These are phyloP conservation scores for Spilosoma lubricipeda DNA, from an alignment of 2,888 invertebrate species.

Conservation along the genomic window DNA sequence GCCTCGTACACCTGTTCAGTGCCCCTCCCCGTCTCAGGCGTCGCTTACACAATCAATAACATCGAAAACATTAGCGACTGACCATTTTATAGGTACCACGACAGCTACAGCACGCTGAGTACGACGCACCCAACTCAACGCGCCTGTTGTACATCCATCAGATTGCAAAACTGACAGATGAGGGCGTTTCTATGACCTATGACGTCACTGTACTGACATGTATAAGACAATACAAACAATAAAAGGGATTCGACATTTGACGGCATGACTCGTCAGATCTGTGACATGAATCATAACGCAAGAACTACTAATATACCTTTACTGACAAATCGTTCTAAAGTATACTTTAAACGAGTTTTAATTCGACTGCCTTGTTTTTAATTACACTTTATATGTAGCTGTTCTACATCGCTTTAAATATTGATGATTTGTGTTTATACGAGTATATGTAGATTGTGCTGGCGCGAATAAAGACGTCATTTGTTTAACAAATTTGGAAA, in stretches of 20 bases:
- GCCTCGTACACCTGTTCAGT: conserved; percentile 78
- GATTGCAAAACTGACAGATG: conserved; percentile 72
- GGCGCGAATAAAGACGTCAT: conserved; percentile 31
- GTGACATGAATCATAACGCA: conserved; percentile 75
- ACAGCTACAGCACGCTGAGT: conserved; percentile 50
- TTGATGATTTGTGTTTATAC: not conserved
- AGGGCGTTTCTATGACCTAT: conserved; percentile 78
- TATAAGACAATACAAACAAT: conserved; percentile 80
- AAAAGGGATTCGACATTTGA: conserved; percentile 78
- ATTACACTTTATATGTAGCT: not conserved
- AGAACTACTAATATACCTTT: conserved; percentile 61
- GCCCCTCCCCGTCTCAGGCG: conserved; percentile 57
- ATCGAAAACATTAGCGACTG: conserved; percentile 65
- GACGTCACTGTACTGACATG: conserved; percentile 65
- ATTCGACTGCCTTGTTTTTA: conserved; percentile 16
- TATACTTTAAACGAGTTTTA: conserved; percentile 29
- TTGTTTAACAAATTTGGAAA: conserved; percentile 55
- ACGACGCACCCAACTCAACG: conserved; percentile 49
- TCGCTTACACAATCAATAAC: conserved; percentile 70
- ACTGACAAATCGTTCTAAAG: conserved; percentile 27
- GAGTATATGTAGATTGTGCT: conserved; percentile 16
- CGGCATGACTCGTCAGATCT: conserved; percentile 72
- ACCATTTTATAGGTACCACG: conserved; percentile 67
- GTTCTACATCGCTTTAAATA: conserved; percentile 2
- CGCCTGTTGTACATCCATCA: conserved; percentile 56